Evolutionary conservation across 2,888 invertebrate species (phyloP), one percentile per base, ranked within the genome.

Genomic region (Patella pellucida): DNA sequence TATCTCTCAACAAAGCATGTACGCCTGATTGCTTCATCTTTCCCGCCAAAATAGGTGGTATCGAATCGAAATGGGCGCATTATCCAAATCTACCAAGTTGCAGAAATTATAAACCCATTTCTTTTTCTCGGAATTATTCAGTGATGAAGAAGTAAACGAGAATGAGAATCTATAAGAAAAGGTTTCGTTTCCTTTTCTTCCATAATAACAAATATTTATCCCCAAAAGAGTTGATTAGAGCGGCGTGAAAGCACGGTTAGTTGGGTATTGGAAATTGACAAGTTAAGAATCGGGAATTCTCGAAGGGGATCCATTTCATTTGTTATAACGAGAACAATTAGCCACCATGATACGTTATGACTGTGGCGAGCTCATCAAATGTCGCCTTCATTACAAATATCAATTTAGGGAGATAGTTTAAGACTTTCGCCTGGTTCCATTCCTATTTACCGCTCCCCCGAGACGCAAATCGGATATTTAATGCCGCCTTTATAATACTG

Each of bases 301-400:
- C 62, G 5, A 23, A 62, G 62, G 62, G 23, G 62, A 23, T 62
- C 23, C 62, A 23, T 62, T 62, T 62, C 62, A 62, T 62, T 62
- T 62, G 62, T 62, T 23, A 23, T 62, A 62, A 62, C 62, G 62
- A 62, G 19, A 23, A 62, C 62, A 62, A 62, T 62, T 62, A 62
- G 62, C 19, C 19, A 62, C 19, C 62, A 62, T 62, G 62, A 62
- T 62, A 23, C 23, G 62, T 62, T 62, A 62, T 62, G 62, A 62
- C 62, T 62, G 62, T 23, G 23, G 62, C 23, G 19, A 62, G 19
- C 23, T 62, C 62, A 23, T 62, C 62, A 62, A 62, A 19, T 23
- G 23, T 23, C 62, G 23, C 19, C 62, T 23, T 62, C 23, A 62
- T 62, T 62, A 62, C 62, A 23, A 19, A 19, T 62, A 62, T 62